Base-by-base conservation (phyloP, 1,140 invertebrate species). In the Philopotamus ludificatus region DNA sequence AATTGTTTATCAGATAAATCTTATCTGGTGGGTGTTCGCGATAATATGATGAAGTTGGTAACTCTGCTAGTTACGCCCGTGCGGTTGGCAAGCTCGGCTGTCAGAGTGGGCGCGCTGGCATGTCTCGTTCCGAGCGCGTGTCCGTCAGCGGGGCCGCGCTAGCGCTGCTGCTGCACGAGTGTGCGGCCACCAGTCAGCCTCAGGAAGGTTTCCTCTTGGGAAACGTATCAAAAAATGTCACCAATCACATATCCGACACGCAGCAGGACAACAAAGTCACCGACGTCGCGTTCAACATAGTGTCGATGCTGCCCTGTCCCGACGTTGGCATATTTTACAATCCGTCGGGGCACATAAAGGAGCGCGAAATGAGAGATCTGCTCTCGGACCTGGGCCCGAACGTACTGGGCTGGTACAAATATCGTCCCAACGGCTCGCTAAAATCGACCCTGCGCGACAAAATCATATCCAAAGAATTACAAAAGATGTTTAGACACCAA, bases 131-230 rank as follows among this genome's bases (percentile, higher is more conserved):
- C 23, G 79, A 81, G 72, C 76, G 78, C 62, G 77, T 77, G 70
- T 79, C 74, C 49, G 71, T 81, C 39, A 79, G 77, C 74, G 84
- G 85, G n/a, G 81, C 83, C 23, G 83, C 84, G 41, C 77, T 87
- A 63, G 85, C 86, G 1, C 78, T 85, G 71, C 74, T 87, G 54
- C 76, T 86, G 51, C 86, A 83, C 68, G 85, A 87, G 74, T 86
- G 85, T 79, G 78, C 81, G 63, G 81, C 84, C 71, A 80, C 79
- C 58, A 67, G 67, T 15, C 77, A 79, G 41, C 81, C 84, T 70
- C 71, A 88, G 86, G 84, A 86, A 73, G 86, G 86, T 1, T 86
- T 88, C 74, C 75, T 88, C 4, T 74, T 87, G 20, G 86, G 86
- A 9, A 83, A 87, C 66, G 78, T 83, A 1, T 75, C 81, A 20